Conservation (phyloP, 2,113 vertebrate genomes). For the Ailuropoda melanoleuca region DNA sequence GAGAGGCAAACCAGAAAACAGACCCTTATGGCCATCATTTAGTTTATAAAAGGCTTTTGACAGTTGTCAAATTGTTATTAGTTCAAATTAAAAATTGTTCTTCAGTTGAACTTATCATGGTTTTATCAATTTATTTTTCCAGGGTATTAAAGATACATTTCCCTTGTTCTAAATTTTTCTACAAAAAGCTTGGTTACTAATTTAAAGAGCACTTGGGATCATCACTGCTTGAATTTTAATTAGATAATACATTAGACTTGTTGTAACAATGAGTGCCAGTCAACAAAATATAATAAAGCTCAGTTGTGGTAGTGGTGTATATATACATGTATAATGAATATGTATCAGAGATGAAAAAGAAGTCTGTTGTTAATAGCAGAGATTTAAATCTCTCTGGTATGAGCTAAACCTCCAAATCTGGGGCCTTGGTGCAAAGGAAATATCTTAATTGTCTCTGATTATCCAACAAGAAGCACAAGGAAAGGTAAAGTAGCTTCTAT, state of each 20-base stretch:
- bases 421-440: background rate
- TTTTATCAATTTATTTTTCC: background rate
- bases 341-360: background rate
- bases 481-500: background rate
- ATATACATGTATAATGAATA: background rate
- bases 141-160: background rate
- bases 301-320: background rate
- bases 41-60: background rate
- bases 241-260: background rate
- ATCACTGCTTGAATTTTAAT: background rate
- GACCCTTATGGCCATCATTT: background rate
- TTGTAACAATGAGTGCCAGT: background rate
- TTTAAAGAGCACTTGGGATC: background rate
- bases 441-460: background rate
- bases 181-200: background rate
- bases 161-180: background rate
- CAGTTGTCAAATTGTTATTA: background rate
- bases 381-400: background rate
- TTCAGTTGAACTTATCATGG: background rate
- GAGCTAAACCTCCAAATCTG: background rate
- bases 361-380: background rate
- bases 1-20: background rate
- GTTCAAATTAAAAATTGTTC: background rate
- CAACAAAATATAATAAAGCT: background rate
- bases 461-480: background rate